Base-by-base conservation (phyloP, 2,113 vertebrate genomes). In the Climacteris rufus region DNA sequence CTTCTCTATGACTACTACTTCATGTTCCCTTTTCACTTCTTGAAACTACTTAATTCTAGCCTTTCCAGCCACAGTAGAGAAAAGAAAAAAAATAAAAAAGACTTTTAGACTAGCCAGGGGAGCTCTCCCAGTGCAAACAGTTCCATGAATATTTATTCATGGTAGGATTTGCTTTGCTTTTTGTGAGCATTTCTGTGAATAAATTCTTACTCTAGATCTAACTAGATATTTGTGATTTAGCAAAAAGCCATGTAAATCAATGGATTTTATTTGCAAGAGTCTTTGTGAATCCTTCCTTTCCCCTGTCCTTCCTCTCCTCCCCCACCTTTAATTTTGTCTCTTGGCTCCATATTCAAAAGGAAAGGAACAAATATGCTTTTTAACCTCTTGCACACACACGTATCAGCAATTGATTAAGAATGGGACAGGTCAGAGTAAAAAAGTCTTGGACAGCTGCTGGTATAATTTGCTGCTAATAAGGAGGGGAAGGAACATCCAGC, bases 81-180 rank as follows among this genome's bases (percentile, higher is more conserved):
- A 2, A 15, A 44, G 39, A 50, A 64, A 49, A 33, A 30, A 39
- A 40, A n/a, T n/a, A 40, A 54, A 42, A 60, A 74, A 61, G 20
- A 15, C 30, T 90, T 89, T 95, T 88, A 93, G 61, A 90, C 83
- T 64, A 95, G 80, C 86, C 93, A 86, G 40, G 79, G 81, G 85
- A 97, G 52, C 35, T 92, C 64, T 90, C 69, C 44, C 72, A 82
- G 83, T 89, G 76, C 65, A 93, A 95, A 93, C 83, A 89, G 44
- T 87, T 7, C 83, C 71, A 90, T 94, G 95, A 94, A 95, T 94
- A 94, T 96, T 95, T 96, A 96, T 96, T 95, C 86, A 81, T 89
- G 64, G 64, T 92, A 90, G 88, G 83, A 96, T 96, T 93, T 94
- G n/a, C 88, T 90, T 87, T 82, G 64, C 44, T 94, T 93, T 95